Base-by-base conservation (phyloP, 2,113 vertebrate genomes). In the Ifrita kowaldi region DNA sequence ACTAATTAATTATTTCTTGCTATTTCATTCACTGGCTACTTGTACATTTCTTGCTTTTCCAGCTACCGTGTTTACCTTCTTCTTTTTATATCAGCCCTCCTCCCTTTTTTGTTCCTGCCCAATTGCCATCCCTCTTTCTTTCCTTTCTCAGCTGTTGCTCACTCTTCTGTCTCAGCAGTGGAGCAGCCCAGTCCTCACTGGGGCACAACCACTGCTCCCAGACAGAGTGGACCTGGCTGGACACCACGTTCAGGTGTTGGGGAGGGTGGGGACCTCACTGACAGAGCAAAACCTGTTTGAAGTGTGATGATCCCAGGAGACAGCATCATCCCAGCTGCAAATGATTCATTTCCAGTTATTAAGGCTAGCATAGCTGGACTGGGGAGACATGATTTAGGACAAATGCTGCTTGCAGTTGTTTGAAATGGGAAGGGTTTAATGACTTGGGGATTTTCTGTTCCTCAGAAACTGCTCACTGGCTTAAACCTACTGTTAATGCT, bases 1-100 rank as follows among this genome's bases (percentile, higher is more conserved):
- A 46, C 64, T 89, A 87, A 94, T 96, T 83, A 95, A 91, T 94
- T 93, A 78, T 49, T 65, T 67, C 69, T 89, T 91, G 60, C 53
- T 86, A 69, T 87, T 77, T 88, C 76, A 89, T 92, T 0, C 0
- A 71, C 90, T 13, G 3, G 28, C 37, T 90, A 24, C 56, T 68
- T 21, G 6, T 7, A 7, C 44, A 19, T 78, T 14, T 1, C 55
- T 47, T 92, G 28, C 28, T 84, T 92, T 92, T 60, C 79, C 73
- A 84, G 47, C 49, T 33, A 60, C 7, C 4, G 12, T 3, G 12
- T 83, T 93, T 80, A 59, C 56, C 32, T 73, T 75, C 62, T 70
- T 16, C 50, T 59, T 47, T 33, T 44, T 44, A 1, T 62, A 59
- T 64, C 65, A 80, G 7, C 26, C 27, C 10, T 70, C 20, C 56